Conservation (phyloP, 2,113 vertebrate genomes). For the Alces alces region DNA sequence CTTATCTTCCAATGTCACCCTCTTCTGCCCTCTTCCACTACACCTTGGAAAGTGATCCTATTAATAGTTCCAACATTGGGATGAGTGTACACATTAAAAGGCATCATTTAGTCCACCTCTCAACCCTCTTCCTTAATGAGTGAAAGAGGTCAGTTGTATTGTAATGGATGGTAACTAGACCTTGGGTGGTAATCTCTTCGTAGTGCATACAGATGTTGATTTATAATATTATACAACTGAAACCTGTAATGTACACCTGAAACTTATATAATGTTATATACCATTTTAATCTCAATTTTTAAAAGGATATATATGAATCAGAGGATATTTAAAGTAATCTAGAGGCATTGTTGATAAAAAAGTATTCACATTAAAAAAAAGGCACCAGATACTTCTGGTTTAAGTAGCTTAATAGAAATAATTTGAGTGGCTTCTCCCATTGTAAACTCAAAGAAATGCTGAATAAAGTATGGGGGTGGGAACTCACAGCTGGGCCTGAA, state of each 20-base stretch:
- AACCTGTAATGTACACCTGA: neutral
- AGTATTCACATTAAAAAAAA: neutral
- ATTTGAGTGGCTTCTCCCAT: neutral
- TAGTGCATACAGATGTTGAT: neutral
- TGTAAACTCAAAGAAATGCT: neutral
- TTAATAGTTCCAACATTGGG: neutral
- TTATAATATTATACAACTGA: neutral
- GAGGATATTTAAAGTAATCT: neutral
- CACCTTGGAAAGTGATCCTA: neutral
- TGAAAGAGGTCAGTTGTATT: neutral
- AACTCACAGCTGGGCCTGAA: neutral
- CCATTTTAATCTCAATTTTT: neutral
- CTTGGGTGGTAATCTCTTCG: neutral
- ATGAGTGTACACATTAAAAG: neutral
- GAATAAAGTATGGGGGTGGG: neutral
- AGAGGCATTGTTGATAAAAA: neutral
- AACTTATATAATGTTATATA: neutral
- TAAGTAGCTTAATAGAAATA: neutral
- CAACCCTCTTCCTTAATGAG: neutral
- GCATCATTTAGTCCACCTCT: neutral
- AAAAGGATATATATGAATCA: neutral
- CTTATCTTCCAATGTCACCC: neutral
- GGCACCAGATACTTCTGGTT: neutral
- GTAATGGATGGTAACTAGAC: neutral
- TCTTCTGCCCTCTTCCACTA: neutral